These are phyloP conservation scores for Miltochrista miniata DNA, from an alignment of 2,888 invertebrate genomes.

Conservation along the genomic window DNA sequence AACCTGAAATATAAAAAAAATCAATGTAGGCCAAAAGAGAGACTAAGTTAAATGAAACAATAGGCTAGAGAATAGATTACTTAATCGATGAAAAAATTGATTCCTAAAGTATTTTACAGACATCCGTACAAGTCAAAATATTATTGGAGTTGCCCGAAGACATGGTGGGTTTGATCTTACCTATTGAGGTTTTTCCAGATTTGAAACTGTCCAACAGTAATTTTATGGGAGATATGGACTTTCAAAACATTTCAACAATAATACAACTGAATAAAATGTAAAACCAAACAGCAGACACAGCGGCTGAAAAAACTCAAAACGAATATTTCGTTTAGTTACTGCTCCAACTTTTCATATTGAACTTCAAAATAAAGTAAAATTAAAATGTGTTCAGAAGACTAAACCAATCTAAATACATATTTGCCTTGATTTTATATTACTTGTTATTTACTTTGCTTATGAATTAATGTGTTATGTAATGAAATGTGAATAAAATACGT, in stretches of 20 bases:
- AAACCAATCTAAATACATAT: too few species aligned
- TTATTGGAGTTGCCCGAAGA: neutral
- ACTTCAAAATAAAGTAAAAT: neutral
- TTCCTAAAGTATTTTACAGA: slow-evolving; percentile 28
- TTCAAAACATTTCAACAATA: slow-evolving; percentile 41
- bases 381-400: too few species aligned
- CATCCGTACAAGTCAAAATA: neutral
- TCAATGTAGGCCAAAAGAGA: slow-evolving; percentile 66
- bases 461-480: too few species aligned
- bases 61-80: too few species aligned
- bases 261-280: slow-evolving; percentile 40
- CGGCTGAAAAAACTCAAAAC: slow-evolving; percentile 75
- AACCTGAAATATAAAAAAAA: slow-evolving; percentile 79
- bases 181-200: slow-evolving; percentile 12
- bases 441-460: too few species aligned
- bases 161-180: slow-evolving; percentile 20
- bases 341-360: slow-evolving; percentile 7
- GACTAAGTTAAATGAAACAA: slow-evolving; percentile 24
- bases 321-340: slow-evolving; percentile 60
- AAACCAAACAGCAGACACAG: slow-evolving; percentile 70
- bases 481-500: too few species aligned
- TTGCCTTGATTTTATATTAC: too few species aligned
- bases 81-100: slow-evolving; percentile 6
- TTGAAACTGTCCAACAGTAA: slow-evolving; percentile 18
- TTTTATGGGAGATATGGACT: slow-evolving; percentile 31